Evolutionary conservation across 2,797 vertebrate genomes (phyloP).

Genomic region (Mormyrus proboscirostris): DNA sequence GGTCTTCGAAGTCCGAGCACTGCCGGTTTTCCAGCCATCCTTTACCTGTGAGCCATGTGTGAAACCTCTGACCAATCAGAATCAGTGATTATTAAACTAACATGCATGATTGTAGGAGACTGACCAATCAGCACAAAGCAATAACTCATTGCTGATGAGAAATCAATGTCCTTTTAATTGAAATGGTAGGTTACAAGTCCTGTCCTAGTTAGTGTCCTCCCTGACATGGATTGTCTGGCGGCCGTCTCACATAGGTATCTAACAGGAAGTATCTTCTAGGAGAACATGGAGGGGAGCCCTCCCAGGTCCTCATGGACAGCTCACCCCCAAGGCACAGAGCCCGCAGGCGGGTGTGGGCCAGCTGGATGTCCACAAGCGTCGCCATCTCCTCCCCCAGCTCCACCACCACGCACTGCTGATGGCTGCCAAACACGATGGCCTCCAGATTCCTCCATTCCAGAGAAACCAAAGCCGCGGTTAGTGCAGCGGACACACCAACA

Average conservation of each 20-base stretch:
- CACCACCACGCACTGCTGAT: slow-evolving; percentile 77
- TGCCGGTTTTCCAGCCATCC: too few relatives aligned
- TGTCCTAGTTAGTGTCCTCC: not conserved
- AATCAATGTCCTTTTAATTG: not conserved
- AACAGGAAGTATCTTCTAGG: not conserved
- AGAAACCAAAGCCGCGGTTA: not conserved
- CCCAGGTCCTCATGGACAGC: not conserved
- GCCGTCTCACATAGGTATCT: not conserved
- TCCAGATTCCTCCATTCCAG: slow-evolving; percentile 69
- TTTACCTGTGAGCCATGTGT: too few relatives aligned
- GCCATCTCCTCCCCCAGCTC: slow-evolving; percentile 74
- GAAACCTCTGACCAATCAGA: too few relatives aligned
- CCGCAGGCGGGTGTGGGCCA: slow-evolving; percentile 75
- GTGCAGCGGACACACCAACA: not conserved
- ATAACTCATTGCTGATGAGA: not conserved
- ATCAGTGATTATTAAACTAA: too few relatives aligned
- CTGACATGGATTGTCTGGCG: not conserved
- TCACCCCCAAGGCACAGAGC: slow-evolving; percentile 78
- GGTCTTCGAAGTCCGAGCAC: too few relatives aligned
- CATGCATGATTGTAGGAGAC: not conserved
- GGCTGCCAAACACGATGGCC: slow-evolving; percentile 74
- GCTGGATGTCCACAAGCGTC: slow-evolving; percentile 70
- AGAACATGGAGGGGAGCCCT: not conserved
- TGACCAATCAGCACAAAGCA: not conserved
- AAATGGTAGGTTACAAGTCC: not conserved